Base-by-base conservation (phyloP, 2,113 vertebrate species). In the Cryptotis parvus region DNA sequence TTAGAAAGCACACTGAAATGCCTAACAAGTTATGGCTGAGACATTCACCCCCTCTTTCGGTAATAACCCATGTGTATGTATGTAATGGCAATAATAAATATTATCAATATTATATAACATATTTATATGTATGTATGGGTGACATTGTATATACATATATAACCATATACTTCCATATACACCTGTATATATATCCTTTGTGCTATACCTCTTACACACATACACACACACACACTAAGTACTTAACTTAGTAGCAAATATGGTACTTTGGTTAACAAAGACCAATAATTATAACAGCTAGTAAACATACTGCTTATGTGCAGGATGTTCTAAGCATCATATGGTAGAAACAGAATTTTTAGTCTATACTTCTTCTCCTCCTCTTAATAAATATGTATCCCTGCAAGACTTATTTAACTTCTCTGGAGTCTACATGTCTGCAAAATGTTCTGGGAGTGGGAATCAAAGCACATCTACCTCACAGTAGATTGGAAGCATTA, bases 391-490 rank as follows among this genome's bases (percentile, higher is more conserved):
- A 89, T 85, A 66, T 86, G 29, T 87, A 84, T 90, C 69, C 80
- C 70, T 89, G 66, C 37, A 92, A n/a, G 55, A 82, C 75, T 93
- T 93, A 93, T n/a, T 94, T 90, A 92, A 93, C 75, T 74, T 91
- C 87, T 91, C 75, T 94, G 65, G n/a, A 87, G 74, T 22, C 26
- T 92, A 74, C 39, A 69, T 82, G 58, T 92, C 68, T 68, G 43
- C 68, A 73, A 85, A 92, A 91, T n/a, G n/a, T n/a, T n/a, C n/a
- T 89, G 75, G 92, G 84, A 91, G 90, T 82, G 55, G 70, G 52
- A 92, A 95, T 92, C 65, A 95, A 93, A 90, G 75, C 76, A n/a
- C n/a, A 81, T 92, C 86, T 92, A 72, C 88, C 70, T 85, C 33
- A 45, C 24, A 77, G 43, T 81, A 70, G 20, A 31, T 31, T 92